Conservation (phyloP, 2,113 vertebrate genomes). For the Petromus typicus region DNA sequence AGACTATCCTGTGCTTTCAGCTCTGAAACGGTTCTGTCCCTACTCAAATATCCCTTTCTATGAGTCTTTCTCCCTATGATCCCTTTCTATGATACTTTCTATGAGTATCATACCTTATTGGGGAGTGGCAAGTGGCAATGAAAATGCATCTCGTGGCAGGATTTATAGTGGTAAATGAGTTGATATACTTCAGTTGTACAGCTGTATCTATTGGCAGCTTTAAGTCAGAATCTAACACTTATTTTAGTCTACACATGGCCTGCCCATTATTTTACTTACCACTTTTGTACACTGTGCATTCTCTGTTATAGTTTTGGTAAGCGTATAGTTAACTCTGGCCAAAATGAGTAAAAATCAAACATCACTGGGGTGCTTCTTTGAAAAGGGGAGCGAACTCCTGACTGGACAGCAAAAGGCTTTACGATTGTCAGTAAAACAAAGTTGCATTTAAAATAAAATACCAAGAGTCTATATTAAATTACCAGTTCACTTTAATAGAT, state of each 20-base stretch:
- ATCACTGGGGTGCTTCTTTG: background rate
- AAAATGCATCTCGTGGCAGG: background rate
- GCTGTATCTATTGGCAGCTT: background rate
- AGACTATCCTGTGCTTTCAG: background rate
- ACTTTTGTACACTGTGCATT: background rate
- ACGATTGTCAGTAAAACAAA: background rate
- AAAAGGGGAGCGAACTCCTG: background rate
- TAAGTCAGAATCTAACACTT: background rate
- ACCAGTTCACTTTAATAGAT: background rate
- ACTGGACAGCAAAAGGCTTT: background rate
- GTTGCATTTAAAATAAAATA: background rate
- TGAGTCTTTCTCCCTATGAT: too few species aligned
- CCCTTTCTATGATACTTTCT: too few species aligned
- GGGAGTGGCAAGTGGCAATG: too few species aligned
- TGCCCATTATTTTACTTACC: background rate
- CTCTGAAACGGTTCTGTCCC: background rate
- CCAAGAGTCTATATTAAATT: background rate
- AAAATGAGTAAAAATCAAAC: background rate
- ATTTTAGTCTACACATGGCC: background rate
- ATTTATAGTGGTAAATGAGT: background rate
- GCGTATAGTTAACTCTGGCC: background rate
- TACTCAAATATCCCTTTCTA: background rate
- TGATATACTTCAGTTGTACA: background rate
- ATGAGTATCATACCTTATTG: too few species aligned
- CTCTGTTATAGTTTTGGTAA: background rate